Conservation (phyloP, 1,140 invertebrate species). For the Branchinecta lindahli region DNA sequence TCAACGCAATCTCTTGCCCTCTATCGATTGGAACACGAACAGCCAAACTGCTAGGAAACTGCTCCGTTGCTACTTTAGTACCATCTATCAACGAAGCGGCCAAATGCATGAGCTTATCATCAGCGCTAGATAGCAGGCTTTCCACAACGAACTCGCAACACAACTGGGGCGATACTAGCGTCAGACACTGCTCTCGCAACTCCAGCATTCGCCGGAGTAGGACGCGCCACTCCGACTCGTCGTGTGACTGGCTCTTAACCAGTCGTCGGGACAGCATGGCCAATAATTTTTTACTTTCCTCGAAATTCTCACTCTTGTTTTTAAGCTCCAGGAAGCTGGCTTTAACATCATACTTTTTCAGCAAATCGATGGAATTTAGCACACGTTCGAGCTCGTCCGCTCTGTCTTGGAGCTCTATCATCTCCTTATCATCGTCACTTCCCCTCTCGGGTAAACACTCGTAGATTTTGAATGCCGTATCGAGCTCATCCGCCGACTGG, state of each 20-base stretch:
- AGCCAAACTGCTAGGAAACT: constrained; percentile 31
- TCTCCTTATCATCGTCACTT: constrained; percentile 22
- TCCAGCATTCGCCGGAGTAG: constrained; percentile 40
- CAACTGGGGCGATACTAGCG: constrained; percentile 29
- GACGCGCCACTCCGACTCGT: constrained; percentile 34
- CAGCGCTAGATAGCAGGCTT: constrained; percentile 36
- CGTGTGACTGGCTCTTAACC: constrained; percentile 34
- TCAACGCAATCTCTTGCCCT: constrained; percentile 40
- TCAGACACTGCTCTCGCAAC: constrained; percentile 40
- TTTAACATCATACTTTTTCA: constrained; percentile 35
- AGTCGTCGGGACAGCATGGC: constrained; percentile 36
- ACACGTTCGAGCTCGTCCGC: constrained; percentile 36
- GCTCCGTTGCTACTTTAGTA: constrained; percentile 21
- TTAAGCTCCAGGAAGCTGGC: constrained; percentile 35
- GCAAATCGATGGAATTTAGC: constrained; percentile 35
- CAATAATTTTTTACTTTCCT: constrained; percentile 36
- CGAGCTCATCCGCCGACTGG: constrained; percentile 35
- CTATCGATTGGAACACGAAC: constrained; percentile 39
- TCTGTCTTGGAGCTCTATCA: constrained; percentile 31
- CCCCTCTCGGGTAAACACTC: constrained; percentile 35
- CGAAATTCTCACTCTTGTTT: constrained; percentile 32
- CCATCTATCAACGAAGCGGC: constrained; percentile 33
- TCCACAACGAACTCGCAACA: constrained; percentile 38
- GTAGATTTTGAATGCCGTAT: constrained; percentile 33
- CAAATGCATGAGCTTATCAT: constrained; percentile 32